Conservation (phyloP, 2,797 vertebrate genomes). For the Todus mexicanus region DNA sequence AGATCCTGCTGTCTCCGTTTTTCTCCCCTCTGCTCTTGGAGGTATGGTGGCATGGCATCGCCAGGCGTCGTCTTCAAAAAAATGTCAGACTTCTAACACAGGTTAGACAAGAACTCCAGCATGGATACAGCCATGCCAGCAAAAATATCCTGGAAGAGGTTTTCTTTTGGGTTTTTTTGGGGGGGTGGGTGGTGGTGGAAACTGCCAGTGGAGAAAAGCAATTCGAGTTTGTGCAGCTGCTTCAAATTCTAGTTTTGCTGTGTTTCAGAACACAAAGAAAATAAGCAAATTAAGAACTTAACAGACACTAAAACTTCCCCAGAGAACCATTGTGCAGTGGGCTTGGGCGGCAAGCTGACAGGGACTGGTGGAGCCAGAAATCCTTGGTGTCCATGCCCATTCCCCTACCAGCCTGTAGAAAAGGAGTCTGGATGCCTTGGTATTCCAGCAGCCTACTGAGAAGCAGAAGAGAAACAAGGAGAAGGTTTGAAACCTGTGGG, state of each 20-base stretch:
- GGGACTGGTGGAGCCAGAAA: neutral
- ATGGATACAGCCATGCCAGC: neutral
- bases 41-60: neutral
- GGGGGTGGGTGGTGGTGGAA: too few relatives aligned
- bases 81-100: neutral
- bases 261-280: neutral
- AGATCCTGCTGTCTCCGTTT: neutral
- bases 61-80: neutral
- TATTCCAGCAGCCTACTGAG: neutral
- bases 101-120: neutral
- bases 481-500: neutral
- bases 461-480: neutral
- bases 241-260: neutral
- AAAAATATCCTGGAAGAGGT: neutral
- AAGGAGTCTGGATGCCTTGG: neutral
- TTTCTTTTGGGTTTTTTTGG: neutral
- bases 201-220: neutral
- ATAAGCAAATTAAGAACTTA: neutral
- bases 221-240: neutral
- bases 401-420: neutral
- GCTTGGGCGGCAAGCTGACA: neutral
- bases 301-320: neutral
- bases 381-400: neutral
- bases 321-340: neutral
- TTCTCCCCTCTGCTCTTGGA: neutral